phyloP scores from a whole-genome alignment of 1,140 invertebrate species.

The Drosophila cardini region DNA sequence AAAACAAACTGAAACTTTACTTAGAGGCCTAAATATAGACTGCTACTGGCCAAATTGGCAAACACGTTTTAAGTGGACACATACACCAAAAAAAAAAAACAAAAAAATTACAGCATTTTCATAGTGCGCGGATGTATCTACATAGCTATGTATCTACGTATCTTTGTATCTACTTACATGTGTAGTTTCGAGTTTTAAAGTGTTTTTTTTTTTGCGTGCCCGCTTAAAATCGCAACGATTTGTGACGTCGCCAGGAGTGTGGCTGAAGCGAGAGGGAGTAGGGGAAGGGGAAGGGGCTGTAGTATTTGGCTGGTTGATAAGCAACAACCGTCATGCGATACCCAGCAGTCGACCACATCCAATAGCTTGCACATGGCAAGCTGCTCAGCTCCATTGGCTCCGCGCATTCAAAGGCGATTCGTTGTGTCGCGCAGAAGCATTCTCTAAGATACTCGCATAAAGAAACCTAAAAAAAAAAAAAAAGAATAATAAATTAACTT shows the following conservation, averaged over 20 bases:
- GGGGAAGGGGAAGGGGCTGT: not conserved
- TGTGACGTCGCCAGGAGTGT: not conserved
- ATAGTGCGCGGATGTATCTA: conserved; percentile 24
- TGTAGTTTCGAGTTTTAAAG: conserved; percentile 20
- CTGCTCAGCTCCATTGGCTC: conserved; percentile 20
- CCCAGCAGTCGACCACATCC: conserved; percentile 14
- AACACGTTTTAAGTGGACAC: conserved; percentile 38
- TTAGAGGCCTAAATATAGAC: conserved; percentile 33
- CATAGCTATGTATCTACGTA: conserved; percentile 27
- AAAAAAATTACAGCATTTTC: conserved; percentile 48
- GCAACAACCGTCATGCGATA: conserved; percentile 48
- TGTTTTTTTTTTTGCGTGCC: conserved; percentile 11
- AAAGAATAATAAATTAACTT: conserved; percentile 30
- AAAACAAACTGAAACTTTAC: conserved; percentile 4
- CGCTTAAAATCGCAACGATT: conserved; percentile 20
- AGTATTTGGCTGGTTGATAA: conserved; percentile 32
- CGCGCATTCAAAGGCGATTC: conserved; percentile 38
- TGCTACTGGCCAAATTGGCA: conserved; percentile 41
- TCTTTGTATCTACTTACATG: conserved; percentile 14
- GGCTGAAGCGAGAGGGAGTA: not conserved
- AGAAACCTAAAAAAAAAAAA: conserved; percentile 22
- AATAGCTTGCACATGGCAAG: conserved; percentile 36
- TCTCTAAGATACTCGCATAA: conserved; percentile 30
- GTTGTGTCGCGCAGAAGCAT: conserved; percentile 48
- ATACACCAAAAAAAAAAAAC: not conserved